A percentile compares a stretch with the other conserved stretches of the same genome.
Conservation (phyloP, 2,113 vertebrate species). For the Cinclus cinclus region DNA sequence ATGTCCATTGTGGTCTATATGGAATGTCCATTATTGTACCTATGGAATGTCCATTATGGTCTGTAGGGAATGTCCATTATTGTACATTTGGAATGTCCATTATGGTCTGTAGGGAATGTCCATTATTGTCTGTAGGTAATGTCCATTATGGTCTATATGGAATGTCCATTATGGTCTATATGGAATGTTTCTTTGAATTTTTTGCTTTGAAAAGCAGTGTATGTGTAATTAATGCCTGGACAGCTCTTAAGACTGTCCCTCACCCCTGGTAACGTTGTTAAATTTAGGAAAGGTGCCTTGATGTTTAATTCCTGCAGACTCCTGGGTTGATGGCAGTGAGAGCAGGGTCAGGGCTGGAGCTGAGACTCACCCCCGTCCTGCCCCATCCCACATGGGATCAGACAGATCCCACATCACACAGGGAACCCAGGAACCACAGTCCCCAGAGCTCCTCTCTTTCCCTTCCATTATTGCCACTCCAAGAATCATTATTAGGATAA, state of each 20-base stretch:
- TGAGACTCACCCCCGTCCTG: background rate
- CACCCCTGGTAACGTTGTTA: accelerated
- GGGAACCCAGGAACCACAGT: background rate
- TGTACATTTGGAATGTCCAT: background rate
- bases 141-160: too few relatives aligned
- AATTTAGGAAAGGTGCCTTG: background rate
- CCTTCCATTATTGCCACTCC: background rate
- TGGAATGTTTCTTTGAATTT: background rate
- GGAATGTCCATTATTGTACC: background rate
- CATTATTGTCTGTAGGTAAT: too few relatives aligned
- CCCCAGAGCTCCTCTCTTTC: background rate
- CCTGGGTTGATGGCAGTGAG: background rate
- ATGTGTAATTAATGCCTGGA: background rate
- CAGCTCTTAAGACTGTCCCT: background rate
- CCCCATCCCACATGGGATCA: accelerated
- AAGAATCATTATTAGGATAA: background rate
- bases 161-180: background rate
- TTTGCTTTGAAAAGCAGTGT: background rate
- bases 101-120: background rate
- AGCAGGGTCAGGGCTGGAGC: background rate
- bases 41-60: background rate
- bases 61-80: background rate
- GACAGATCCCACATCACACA: background rate
- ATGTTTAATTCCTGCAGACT: background rate
- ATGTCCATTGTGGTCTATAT: background rate